Evolutionary conservation across 2,113 vertebrate species (phyloP).

Genomic region (Lichenostomus cassidix): DNA sequence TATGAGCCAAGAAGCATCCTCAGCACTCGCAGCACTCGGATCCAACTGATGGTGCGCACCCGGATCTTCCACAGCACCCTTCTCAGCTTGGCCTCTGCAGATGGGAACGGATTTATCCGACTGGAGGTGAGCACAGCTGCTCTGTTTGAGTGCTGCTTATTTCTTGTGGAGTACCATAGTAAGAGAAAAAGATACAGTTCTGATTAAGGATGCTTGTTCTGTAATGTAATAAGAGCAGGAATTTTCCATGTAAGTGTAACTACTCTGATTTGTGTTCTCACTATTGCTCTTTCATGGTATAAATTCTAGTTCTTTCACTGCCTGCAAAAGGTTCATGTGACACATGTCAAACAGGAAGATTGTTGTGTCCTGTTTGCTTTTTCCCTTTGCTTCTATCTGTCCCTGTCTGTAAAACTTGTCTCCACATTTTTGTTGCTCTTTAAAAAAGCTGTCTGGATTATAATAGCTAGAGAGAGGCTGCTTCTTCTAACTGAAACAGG

Average conservation of each 20-base stretch:
- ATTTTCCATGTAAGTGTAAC: background rate
- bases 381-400: background rate
- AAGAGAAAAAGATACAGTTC: background rate
- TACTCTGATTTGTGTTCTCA: background rate
- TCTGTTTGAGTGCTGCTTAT: background rate
- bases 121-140: constrained; percentile 75
- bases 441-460: background rate
- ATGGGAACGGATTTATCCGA: constrained; percentile 66
- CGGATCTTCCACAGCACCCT: constrained; percentile 74
- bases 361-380: background rate
- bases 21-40: constrained; percentile 68
- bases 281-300: background rate
- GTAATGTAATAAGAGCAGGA: background rate
- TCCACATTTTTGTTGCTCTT: background rate
- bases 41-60: constrained; percentile 84
- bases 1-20: constrained; percentile 75
- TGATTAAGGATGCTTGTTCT: background rate
- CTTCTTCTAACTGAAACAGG: background rate
- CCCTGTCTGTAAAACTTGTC: background rate
- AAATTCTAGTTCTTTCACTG: background rate
- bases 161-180: background rate
- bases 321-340: background rate
- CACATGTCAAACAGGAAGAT: background rate
- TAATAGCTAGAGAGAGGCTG: background rate
- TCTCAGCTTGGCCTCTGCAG: constrained; percentile 77